Percentiles rank a stretch among this genome's conserved stretches.
Evolutionary conservation across 2,113 vertebrate genomes (phyloP).

Genomic region (Siphamia tubifer): DNA sequence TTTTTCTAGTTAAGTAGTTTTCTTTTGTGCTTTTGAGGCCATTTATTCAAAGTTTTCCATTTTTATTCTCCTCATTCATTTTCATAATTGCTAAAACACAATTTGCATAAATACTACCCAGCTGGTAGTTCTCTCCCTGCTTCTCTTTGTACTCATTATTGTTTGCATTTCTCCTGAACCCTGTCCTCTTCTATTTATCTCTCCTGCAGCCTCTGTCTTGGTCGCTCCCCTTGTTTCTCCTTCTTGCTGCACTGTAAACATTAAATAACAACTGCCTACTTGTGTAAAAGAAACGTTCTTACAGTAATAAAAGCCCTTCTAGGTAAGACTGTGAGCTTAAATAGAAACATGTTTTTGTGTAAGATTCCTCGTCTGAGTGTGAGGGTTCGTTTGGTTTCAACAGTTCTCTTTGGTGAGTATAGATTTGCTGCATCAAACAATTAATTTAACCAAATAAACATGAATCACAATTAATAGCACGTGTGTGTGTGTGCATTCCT

Average conservation of each 20-base stretch:
- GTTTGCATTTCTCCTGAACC: constrained; percentile 38
- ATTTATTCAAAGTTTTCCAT: not conserved
- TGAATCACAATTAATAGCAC: constrained; percentile 6
- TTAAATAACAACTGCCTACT: constrained; percentile 1
- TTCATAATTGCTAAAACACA: constrained; percentile 33
- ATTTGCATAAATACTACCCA: constrained; percentile 42
- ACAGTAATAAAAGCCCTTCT: not conserved
- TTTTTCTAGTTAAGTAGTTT: not conserved
- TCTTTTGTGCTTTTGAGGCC: not conserved
- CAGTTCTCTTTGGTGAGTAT: not conserved
- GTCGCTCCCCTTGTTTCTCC: constrained; percentile 3
- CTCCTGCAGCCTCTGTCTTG: not conserved
- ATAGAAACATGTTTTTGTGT: not conserved
- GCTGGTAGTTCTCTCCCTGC: constrained; percentile 16
- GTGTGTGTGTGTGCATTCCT: not conserved
- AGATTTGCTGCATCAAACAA: not conserved
- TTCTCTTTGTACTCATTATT: constrained; percentile 35
- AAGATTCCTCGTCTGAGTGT: not conserved
- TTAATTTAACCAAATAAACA: constrained; percentile 31
- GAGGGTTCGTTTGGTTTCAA: not conserved
- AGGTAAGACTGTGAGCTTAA: not conserved
- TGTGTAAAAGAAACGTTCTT: not conserved
- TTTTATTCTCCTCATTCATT: constrained; percentile 26
- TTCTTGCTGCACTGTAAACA: constrained; percentile 7
- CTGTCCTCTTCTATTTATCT: constrained; percentile 32